Evolutionary conservation across 2,113 vertebrate species (phyloP).

Genomic region (Geococcyx californianus): DNA sequence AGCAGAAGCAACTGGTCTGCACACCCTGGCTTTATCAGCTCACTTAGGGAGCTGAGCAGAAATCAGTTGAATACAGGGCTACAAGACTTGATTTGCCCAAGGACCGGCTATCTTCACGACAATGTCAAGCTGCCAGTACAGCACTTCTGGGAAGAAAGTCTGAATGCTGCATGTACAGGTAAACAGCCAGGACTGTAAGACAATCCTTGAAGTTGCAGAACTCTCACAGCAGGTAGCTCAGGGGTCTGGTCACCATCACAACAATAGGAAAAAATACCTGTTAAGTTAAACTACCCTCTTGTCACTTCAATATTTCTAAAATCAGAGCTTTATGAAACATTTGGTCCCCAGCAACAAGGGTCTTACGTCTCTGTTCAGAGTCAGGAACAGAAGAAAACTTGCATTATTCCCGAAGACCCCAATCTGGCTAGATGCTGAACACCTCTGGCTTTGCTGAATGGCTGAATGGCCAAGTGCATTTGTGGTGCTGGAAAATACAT

Average conservation of each 20-base stretch:
- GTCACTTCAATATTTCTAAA: not conserved
- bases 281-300: not conserved
- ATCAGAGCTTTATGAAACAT: not conserved
- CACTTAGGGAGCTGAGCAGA: not conserved
- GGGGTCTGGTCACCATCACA: not conserved
- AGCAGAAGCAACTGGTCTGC: not conserved
- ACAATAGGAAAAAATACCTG: not conserved
- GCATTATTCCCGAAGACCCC: not conserved
- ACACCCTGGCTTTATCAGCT: not conserved
- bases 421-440: not conserved
- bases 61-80: not conserved
- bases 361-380: not conserved
- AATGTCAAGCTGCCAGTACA: not conserved
- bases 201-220: not conserved
- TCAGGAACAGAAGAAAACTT: not conserved
- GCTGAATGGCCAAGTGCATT: no score
- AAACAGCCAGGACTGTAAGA: not conserved
- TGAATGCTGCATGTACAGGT: not conserved
- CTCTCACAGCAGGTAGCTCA: not conserved
- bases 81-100: no score
- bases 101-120: no score
- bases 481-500: no score
- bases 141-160: not conserved
- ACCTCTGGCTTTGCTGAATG: not conserved
- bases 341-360: not conserved